These are phyloP conservation scores for Callinectes sapidus DNA, from an alignment of 2,888 invertebrate genomes.

Conservation along the genomic window DNA sequence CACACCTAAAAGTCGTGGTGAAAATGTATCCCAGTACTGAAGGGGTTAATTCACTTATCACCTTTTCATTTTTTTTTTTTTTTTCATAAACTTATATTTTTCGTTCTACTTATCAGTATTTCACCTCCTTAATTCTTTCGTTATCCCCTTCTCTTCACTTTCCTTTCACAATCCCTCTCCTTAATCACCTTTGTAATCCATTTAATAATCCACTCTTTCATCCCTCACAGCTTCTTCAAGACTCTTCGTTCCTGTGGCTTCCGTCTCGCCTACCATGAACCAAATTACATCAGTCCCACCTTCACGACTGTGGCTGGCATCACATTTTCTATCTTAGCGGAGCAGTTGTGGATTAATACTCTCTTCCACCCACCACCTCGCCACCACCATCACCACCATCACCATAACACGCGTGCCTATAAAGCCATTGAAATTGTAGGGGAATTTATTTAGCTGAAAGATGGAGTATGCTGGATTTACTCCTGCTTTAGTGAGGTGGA, in stretches of 20 bases:
- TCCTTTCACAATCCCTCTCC: not conserved
- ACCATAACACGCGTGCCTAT: not conserved
- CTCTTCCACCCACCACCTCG: not conserved
- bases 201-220: not conserved
- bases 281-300: slow-evolving; percentile 45
- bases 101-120: not conserved
- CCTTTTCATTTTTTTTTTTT: not conserved
- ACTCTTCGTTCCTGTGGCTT: slow-evolving; percentile 45
- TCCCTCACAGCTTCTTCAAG: slow-evolving; percentile 26
- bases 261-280: slow-evolving; percentile 45
- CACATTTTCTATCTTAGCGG: slow-evolving; percentile 48
- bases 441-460: no score
- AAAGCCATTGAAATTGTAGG: not conserved
- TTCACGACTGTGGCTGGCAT: slow-evolving; percentile 39
- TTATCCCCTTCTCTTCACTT: no score
- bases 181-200: not conserved
- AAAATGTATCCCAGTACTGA: no score
- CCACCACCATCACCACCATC: not conserved
- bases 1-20: no score
- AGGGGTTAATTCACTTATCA: no score
- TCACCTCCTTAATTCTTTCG: no score
- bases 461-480: no score
- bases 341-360: slow-evolving; percentile 62
- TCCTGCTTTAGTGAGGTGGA: no score
- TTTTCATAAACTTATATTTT: not conserved